Conservation (phyloP, 2,113 vertebrate species). For the Scomber colias region DNA sequence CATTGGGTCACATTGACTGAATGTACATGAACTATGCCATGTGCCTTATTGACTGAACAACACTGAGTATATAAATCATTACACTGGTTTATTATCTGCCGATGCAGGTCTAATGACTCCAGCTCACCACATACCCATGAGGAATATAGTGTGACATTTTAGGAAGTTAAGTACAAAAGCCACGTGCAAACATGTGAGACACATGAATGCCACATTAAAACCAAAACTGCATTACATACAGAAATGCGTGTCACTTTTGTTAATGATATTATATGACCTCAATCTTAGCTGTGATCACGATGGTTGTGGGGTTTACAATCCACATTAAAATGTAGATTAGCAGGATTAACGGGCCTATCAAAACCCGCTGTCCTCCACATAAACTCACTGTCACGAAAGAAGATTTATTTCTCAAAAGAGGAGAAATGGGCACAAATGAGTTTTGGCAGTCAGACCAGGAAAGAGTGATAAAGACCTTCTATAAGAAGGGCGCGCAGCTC, state of each 20-base stretch:
- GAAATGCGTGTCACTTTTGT: conserved; percentile 4
- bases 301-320: conserved; percentile 1
- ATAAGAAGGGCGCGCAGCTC: conserved; percentile 27
- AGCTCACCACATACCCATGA: conserved; percentile 12
- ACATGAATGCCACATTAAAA: conserved; percentile 7
- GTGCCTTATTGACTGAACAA: background rate
- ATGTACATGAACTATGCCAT: background rate
- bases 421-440: conserved; percentile 18
- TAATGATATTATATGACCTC: conserved; percentile 18
- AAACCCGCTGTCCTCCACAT: conserved; percentile 7
- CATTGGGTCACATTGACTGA: background rate
- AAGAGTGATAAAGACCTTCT: conserved; percentile 51
- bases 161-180: conserved; percentile 54
- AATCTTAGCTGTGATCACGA: background rate
- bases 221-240: conserved; percentile 3
- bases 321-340: conserved; percentile 41
- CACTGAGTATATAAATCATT: conserved; percentile 8
- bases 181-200: conserved; percentile 47
- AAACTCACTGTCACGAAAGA: conserved; percentile 36
- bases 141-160: conserved; percentile 49
- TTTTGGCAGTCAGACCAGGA: conserved; percentile 38
- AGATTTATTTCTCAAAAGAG: conserved; percentile 36
- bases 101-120: conserved; percentile 18
- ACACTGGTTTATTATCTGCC: conserved; percentile 7
- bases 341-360: conserved; percentile 17